These are phyloP conservation scores for Rhinolophus sinicus DNA, from an alignment of 2,113 vertebrate species.

Conservation along the genomic window DNA sequence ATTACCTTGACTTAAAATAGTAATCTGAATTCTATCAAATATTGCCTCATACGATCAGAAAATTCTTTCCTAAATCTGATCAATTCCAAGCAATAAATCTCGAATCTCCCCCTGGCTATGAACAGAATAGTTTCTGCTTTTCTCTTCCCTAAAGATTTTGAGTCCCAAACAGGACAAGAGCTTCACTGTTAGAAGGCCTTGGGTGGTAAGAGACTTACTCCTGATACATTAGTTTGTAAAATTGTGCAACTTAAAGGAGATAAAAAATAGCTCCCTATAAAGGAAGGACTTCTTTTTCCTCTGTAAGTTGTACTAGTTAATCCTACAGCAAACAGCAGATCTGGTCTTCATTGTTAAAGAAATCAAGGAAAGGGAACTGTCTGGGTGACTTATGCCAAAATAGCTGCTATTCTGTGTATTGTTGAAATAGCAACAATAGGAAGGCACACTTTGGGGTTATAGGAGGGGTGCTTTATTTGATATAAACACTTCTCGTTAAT, in stretches of 20 bases:
- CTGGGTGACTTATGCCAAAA: conserved; percentile 4
- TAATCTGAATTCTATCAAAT: conserved; percentile 40
- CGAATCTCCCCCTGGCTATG: background rate
- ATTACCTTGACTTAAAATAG: conserved; percentile 21
- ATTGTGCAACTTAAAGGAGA: conserved; percentile 24
- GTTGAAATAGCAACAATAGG: background rate
- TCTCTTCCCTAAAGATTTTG: background rate
- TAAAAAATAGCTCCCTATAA: conserved; percentile 3
- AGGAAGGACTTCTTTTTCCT: background rate
- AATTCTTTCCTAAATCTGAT: conserved; percentile 7
- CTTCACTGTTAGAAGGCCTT: conserved; percentile 45
- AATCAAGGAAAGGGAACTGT: background rate
- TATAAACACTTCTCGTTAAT: conserved; percentile 25
- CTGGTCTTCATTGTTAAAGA: background rate
- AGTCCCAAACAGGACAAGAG: background rate
- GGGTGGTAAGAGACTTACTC: background rate
- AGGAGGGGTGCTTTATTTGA: background rate
- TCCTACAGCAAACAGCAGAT: background rate
- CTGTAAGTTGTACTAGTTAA: background rate
- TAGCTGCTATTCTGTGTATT: background rate
- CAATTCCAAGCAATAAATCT: conserved; percentile 16
- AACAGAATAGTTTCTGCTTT: conserved; percentile 19
- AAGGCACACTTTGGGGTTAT: background rate
- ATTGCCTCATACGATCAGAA: conserved; percentile 19
- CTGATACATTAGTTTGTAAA: conserved; percentile 25